These are phyloP conservation scores for Dryoscopus gambensis DNA, from an alignment of 2,113 vertebrate species.

Conservation along the genomic window DNA sequence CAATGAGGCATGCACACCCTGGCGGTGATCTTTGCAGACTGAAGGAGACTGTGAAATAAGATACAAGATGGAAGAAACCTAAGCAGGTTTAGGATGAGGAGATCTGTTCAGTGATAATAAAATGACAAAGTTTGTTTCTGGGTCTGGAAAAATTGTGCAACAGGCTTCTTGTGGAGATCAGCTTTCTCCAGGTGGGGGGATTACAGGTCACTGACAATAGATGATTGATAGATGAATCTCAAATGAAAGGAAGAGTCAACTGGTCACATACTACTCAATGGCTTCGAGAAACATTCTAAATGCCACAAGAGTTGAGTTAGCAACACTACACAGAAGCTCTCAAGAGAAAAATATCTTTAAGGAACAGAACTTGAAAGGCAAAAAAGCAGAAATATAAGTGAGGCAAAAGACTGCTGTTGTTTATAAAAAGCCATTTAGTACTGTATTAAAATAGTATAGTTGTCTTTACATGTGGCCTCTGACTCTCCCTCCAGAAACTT, in stretches of 20 bases:
- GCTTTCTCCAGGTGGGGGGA: not conserved
- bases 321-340: not conserved
- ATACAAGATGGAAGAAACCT: not conserved
- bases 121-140: not conserved
- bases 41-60: not conserved
- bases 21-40: not conserved
- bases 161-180: not conserved
- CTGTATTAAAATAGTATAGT: not conserved
- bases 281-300: fast-evolving
- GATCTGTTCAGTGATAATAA: not conserved
- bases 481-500: not conserved
- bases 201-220: not conserved
- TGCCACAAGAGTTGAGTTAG: not conserved
- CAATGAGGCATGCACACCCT: not conserved
- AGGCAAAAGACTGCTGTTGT: not conserved
- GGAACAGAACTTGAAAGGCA: not conserved
- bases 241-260: not conserved
- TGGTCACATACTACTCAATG: not conserved
- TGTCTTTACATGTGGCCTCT: not conserved
- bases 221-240: not conserved
- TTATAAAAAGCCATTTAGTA: not conserved
- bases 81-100: not conserved
- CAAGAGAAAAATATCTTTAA: not conserved
- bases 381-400: not conserved
- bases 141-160: not conserved